phyloP scores from a whole-genome alignment of 2,113 vertebrate genomes.

The Cryptotis parvus region DNA sequence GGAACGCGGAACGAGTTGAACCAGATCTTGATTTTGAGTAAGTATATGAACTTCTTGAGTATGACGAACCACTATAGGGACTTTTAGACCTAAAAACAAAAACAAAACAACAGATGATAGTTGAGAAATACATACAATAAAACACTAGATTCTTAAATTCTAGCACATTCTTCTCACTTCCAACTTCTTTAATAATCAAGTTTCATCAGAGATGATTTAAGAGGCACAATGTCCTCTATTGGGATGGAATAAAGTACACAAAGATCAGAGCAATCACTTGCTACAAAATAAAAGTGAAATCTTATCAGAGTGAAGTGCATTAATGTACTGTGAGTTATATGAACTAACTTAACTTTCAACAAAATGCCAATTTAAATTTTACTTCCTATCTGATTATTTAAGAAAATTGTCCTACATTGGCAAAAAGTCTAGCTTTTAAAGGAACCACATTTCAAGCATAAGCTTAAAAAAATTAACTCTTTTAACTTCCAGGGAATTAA shows the following conservation, averaged over 20 bases:
- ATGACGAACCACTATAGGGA: conserved; percentile 92
- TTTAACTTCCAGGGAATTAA: conserved; percentile 68
- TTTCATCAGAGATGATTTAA: conserved; percentile 61
- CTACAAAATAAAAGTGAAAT: conserved; percentile 77
- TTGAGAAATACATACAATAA: conserved; percentile 79
- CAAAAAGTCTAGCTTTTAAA: conserved; percentile 63
- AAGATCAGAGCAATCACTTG: conserved; percentile 62
- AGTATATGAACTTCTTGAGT: conserved; percentile 93
- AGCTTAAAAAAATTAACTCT: conserved; percentile 68
- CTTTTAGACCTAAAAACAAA: conserved; percentile 94
- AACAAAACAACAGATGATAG: conserved; percentile 78
- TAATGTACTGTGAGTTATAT: conserved; percentile 72
- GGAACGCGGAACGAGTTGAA: conserved; percentile 92
- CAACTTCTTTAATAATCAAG: conserved; percentile 70
- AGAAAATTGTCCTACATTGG: conserved; percentile 28
- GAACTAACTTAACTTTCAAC: conserved; percentile 69
- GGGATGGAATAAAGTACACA: conserved; percentile 59
- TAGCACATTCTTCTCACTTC: conserved; percentile 71
- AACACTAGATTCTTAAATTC: conserved; percentile 69
- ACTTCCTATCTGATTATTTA: conserved; percentile 60
- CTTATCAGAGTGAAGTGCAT: conserved; percentile 70
- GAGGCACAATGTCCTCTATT: conserved; percentile 84
- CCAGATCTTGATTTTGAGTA: conserved; percentile 94
- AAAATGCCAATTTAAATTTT: conserved; percentile 69
- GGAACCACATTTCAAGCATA: conserved; percentile 60